Percentiles rank a stretch among this genome's conserved stretches.
These are phyloP conservation scores for Callocephalon fimbriatum DNA, from an alignment of 2,113 vertebrate genomes.

Conservation along the genomic window DNA sequence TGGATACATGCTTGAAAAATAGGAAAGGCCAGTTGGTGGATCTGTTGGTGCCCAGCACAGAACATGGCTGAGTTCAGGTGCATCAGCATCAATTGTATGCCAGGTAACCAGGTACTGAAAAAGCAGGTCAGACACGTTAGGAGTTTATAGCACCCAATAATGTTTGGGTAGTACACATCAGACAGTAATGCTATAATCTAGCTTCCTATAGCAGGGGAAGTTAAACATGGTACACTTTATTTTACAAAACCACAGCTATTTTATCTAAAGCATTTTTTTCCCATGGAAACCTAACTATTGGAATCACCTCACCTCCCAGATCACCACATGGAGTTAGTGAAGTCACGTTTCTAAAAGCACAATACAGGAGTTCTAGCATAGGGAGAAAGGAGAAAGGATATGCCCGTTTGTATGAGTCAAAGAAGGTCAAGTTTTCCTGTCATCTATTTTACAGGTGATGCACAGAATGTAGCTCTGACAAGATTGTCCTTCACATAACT, in stretches of 20 bases:
- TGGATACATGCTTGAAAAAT: conserved; percentile 97
- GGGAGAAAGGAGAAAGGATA: background rate
- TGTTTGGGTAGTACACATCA: background rate
- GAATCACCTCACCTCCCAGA: background rate
- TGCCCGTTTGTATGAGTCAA: background rate
- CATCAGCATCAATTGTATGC: conserved; percentile 97
- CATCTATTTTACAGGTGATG: background rate
- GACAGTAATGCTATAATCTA: background rate
- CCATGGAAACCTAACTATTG: background rate
- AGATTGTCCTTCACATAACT: background rate
- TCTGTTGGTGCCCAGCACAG: conserved; percentile 94
- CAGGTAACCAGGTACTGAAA: conserved; percentile 93
- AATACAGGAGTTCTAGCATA: background rate
- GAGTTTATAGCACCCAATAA: background rate
- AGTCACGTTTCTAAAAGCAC: background rate
- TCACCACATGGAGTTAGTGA: background rate
- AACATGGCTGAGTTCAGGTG: conserved; percentile 94
- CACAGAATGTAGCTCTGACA: background rate
- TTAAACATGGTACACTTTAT: background rate
- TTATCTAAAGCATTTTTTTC: background rate
- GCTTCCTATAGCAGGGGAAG: background rate
- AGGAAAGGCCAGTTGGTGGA: conserved; percentile 95
- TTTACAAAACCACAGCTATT: background rate
- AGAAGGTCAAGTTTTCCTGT: background rate
- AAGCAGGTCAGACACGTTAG: background rate